Conservation (phyloP, 1,140 invertebrate genomes). For the Drosophila cardini region DNA sequence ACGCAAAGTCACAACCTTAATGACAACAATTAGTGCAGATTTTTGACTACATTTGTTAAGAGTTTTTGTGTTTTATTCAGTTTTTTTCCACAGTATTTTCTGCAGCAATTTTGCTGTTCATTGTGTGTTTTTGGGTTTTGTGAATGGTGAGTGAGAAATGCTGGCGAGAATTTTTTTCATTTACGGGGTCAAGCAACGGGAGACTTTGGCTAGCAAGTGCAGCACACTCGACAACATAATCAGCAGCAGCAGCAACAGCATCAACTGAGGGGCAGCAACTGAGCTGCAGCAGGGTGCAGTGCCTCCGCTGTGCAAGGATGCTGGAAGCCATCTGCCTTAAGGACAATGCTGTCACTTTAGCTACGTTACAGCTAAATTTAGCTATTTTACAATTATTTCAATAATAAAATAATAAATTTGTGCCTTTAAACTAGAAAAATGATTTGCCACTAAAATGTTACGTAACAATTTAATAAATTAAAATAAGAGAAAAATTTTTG, state of each 20-base stretch:
- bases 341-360: too few species aligned
- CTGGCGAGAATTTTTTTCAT: conserved; percentile 18
- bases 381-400: too few species aligned
- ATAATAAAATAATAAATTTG: too few species aligned
- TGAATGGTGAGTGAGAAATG: conserved; percentile 30
- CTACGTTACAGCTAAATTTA: too few species aligned
- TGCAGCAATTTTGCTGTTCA: not conserved
- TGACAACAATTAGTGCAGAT: conserved; percentile 77
- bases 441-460: too few species aligned
- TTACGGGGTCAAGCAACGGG: conserved; percentile 40
- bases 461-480: too few species aligned
- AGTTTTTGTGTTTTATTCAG: conserved; percentile 5
- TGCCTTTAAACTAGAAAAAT: too few species aligned
- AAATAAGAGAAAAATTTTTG: too few species aligned
- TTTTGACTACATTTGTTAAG: conserved; percentile 9
- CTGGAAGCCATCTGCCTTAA: conserved; percentile 43
- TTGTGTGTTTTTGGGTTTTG: not conserved
- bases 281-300: conserved; percentile 62
- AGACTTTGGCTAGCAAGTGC: conserved; percentile 39
- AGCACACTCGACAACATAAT: conserved; percentile 52
- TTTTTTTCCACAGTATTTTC: conserved; percentile 9
- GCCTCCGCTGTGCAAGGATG: conserved; percentile 55
- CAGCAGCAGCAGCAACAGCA: conserved; percentile 70
- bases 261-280: conserved; percentile 36
- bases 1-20: conserved; percentile 55